Conservation (phyloP, 2,113 vertebrate species). For the Eulemur macaco region DNA sequence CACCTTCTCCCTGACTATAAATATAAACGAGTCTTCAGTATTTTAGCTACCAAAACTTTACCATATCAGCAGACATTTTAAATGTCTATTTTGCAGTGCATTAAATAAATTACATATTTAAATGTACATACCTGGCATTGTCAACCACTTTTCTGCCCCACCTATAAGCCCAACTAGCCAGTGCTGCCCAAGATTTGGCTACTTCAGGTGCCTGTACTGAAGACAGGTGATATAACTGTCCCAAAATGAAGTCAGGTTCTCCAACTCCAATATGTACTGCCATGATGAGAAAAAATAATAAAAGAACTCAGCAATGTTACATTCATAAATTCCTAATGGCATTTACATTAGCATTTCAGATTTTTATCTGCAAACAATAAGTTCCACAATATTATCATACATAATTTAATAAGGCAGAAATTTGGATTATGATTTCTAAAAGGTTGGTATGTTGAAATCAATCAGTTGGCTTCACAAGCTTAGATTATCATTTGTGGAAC, state of each 20-base stretch:
- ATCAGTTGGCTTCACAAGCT: background rate
- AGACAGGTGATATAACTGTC: conserved; percentile 96
- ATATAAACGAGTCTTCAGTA: conserved; percentile 70
- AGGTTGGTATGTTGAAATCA: background rate
- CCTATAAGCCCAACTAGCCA: conserved; percentile 98
- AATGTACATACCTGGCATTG: conserved; percentile 93
- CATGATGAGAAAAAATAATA: background rate
- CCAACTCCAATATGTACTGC: conserved; percentile 97
- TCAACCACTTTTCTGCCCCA: conserved; percentile 99
- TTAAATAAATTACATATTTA: background rate
- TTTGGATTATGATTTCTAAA: background rate
- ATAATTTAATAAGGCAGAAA: conserved; percentile 3
- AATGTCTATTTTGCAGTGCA: background rate
- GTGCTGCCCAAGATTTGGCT: conserved; percentile 97
- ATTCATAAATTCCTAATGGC: background rate
- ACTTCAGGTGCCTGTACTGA: conserved; percentile 96
- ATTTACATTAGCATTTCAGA: background rate
- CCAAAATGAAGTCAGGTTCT: conserved; percentile 96
- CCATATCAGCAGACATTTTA: background rate
- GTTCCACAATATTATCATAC: background rate
- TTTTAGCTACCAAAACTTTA: background rate
- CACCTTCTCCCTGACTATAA: conserved; percentile 96
- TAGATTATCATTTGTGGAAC: background rate
- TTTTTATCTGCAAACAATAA: background rate
- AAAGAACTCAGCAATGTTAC: background rate